These are phyloP conservation scores for Dallia pectoralis DNA, from an alignment of 2,797 vertebrate species.

Conservation along the genomic window DNA sequence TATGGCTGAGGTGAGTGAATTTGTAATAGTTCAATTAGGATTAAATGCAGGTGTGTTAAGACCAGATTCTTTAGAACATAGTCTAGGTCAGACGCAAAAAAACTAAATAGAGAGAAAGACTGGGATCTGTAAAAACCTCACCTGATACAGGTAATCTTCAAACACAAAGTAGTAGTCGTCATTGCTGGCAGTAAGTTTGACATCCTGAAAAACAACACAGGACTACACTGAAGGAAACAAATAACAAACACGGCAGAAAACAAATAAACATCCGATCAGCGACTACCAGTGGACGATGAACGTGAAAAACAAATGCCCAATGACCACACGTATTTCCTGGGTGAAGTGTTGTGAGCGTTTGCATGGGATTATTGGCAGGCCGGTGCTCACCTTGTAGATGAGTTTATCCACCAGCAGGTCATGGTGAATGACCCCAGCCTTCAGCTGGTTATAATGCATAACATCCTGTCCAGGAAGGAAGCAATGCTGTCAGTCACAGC, in stretches of 20 bases:
- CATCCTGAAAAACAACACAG: constrained; percentile 76
- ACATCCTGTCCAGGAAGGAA: constrained; percentile 80
- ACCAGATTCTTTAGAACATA: too few relatives aligned
- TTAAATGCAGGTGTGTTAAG: too few relatives aligned
- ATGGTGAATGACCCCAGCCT: constrained; percentile 92
- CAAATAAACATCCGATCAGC: neutral
- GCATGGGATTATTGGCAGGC: neutral
- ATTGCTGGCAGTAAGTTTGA: constrained; percentile 97
- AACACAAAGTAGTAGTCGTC: constrained; percentile 99
- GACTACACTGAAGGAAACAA: too few relatives aligned
- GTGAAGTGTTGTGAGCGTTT: neutral
- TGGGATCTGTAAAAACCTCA: constrained; percentile 43
- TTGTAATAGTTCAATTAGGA: too few relatives aligned
- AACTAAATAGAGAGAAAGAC: neutral
- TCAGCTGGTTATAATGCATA: constrained; percentile 96
- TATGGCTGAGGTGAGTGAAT: too few relatives aligned
- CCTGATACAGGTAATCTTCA: constrained; percentile 99
- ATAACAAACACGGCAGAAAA: neutral
- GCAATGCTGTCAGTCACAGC: constrained; percentile 18
- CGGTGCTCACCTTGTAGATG: constrained; percentile 87
- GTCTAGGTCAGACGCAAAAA: too few relatives aligned
- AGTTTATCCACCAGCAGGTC: constrained; percentile 95
- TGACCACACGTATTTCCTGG: neutral
- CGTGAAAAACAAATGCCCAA: neutral
- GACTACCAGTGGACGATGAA: neutral